phyloP scores from a whole-genome alignment of 2,797 vertebrate genomes.

The Pangasius larnaudii region DNA sequence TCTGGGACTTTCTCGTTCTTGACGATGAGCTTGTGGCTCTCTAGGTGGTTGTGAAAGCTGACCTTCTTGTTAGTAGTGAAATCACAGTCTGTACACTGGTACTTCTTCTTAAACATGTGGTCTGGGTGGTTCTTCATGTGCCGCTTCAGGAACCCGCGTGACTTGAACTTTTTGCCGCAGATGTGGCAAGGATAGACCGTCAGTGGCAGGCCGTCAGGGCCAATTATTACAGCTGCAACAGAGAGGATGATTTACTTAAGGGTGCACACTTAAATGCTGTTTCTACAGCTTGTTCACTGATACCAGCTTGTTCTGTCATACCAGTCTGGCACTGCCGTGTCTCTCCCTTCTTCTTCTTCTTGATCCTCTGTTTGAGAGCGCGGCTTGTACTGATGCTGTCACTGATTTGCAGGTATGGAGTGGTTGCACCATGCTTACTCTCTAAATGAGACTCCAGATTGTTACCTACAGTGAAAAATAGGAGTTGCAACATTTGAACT shows the following conservation, averaged over 20 bases:
- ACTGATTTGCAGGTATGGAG: slow-evolving; percentile 93
- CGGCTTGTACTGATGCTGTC: slow-evolving; percentile 88
- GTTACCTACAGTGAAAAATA: slow-evolving; percentile 79
- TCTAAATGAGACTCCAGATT: slow-evolving; percentile 86
- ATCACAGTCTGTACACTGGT: slow-evolving; percentile 90
- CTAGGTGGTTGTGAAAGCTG: slow-evolving; percentile 92
- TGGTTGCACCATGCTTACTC: slow-evolving; percentile 88
- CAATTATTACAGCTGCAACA: slow-evolving; percentile 86
- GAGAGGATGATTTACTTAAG: slow-evolving; percentile 60
- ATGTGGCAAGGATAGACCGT: slow-evolving; percentile 90
- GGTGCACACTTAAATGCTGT: slow-evolving; percentile 19
- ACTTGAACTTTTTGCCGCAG: slow-evolving; percentile 91
- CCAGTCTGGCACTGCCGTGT: slow-evolving; percentile 95
- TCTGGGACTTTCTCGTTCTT: slow-evolving; percentile 91
- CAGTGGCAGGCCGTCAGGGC: slow-evolving; percentile 88
- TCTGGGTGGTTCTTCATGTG: slow-evolving; percentile 93
- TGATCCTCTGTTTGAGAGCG: slow-evolving; percentile 90
- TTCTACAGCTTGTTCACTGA: slow-evolving; percentile 18
- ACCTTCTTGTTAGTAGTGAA: slow-evolving; percentile 92
- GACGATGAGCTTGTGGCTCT: slow-evolving; percentile 96
- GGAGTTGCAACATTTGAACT: slow-evolving; percentile 15
- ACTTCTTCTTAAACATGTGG: slow-evolving; percentile 89
- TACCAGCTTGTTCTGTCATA: slow-evolving; percentile 59
- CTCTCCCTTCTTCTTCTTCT: slow-evolving; percentile 95
- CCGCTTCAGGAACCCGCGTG: slow-evolving; percentile 87